Percentiles rank a stretch among this genome's conserved stretches.
These are phyloP conservation scores for Papilio elwesi DNA, from an alignment of 2,888 invertebrate species.

Conservation along the genomic window DNA sequence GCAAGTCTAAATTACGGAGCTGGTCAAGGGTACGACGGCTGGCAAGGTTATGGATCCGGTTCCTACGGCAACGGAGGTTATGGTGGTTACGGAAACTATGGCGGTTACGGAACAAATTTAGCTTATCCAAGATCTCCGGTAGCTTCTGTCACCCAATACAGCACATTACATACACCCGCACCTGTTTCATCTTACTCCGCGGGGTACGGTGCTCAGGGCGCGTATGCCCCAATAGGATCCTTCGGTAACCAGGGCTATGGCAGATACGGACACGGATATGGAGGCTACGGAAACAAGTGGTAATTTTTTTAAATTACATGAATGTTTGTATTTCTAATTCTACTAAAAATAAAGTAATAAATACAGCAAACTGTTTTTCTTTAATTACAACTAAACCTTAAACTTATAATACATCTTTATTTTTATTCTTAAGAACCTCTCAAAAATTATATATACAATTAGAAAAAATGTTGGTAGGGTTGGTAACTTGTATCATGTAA, in stretches of 20 bases:
- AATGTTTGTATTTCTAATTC: too few relatives aligned
- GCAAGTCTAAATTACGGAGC: too few relatives aligned
- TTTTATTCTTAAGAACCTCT: too few relatives aligned
- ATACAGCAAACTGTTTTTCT: too few relatives aligned
- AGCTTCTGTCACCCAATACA: slow-evolving; percentile 62
- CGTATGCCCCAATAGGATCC: slow-evolving; percentile 46
- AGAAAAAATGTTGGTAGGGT: too few relatives aligned
- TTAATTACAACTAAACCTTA: too few relatives aligned
- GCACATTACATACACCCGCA: slow-evolving; percentile 54
- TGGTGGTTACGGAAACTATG: slow-evolving; percentile 45
- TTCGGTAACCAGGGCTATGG: slow-evolving; percentile 47
- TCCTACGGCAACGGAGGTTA: slow-evolving; percentile 49
- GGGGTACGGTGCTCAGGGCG: slow-evolving; percentile 39
- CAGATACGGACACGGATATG: slow-evolving; percentile 49
- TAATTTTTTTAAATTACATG: too few relatives aligned
- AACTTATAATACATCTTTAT: too few relatives aligned
- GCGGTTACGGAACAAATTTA: slow-evolving; percentile 44
- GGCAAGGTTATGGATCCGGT: slow-evolving; percentile 48
- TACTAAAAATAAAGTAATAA: too few relatives aligned
- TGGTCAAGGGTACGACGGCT: slow-evolving; percentile 50
- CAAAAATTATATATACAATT: too few relatives aligned
- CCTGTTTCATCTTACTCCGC: slow-evolving; percentile 50
- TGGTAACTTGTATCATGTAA: too few relatives aligned
- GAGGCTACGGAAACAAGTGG: not conserved
- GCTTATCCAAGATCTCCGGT: slow-evolving; percentile 49